phyloP scores from a whole-genome alignment of 2,888 invertebrate genomes.

The Campaea margaritaria region DNA sequence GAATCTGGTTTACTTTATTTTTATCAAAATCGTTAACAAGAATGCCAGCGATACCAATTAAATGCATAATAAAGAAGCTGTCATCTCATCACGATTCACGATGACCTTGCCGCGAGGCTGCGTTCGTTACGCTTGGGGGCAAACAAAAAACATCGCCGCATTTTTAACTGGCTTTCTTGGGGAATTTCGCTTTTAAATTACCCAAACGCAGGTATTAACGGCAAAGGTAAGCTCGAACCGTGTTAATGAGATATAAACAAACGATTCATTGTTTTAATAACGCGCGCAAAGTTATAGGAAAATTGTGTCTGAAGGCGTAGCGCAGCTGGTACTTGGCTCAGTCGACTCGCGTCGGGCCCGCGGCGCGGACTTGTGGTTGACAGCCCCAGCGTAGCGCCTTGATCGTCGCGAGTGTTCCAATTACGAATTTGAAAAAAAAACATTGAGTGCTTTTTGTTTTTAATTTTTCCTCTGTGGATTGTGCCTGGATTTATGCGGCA shows the following conservation, averaged over 20 bases:
- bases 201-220: conserved; percentile 29
- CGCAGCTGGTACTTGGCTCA: conserved; percentile 52
- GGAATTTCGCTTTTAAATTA: conserved; percentile 27
- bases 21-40: conserved; percentile 9
- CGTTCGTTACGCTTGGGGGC: conserved; percentile 8
- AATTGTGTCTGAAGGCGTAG: conserved; percentile 24
- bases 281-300: conserved; percentile 33
- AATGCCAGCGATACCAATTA: conserved; percentile 32
- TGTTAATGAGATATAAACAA: conserved; percentile 56
- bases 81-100: conserved; percentile 28
- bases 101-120: conserved; percentile 33
- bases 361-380: conserved; percentile 63
- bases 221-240: conserved; percentile 40
- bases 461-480: conserved; percentile 59
- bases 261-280: conserved; percentile 54
- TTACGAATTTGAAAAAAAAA: conserved; percentile 50
- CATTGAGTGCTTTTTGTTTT: conserved; percentile 59
- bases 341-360: conserved; percentile 48
- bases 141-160: conserved; percentile 27
- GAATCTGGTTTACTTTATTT: not conserved
- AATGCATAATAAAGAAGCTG: conserved; percentile 30
- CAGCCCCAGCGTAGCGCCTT: conserved; percentile 43
- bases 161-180: conserved; percentile 33
- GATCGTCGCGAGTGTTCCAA: conserved; percentile 69
- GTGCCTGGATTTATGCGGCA: conserved; percentile 68